Evolutionary conservation across 2,797 vertebrate species (phyloP).

Genomic region (Apogon talboti): DNA sequence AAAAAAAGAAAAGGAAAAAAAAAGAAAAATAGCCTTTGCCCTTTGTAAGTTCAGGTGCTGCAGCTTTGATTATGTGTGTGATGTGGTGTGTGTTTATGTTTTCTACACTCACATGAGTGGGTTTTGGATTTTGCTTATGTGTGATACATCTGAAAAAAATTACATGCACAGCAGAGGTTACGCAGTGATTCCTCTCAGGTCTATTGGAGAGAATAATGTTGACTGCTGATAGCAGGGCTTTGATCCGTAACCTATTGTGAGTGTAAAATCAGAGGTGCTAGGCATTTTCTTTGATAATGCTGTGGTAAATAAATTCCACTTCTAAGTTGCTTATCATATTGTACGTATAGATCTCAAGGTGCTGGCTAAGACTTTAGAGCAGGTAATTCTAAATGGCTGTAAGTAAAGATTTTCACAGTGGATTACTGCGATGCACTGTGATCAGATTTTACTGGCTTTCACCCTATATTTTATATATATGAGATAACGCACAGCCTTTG

Average conservation of each 20-base stretch:
- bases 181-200: slow-evolving; percentile 56
- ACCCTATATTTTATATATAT: slow-evolving; percentile 57
- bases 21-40: slow-evolving; percentile 36
- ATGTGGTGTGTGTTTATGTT: slow-evolving; percentile 14
- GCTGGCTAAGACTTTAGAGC: slow-evolving; percentile 55
- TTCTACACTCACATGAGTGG: slow-evolving; percentile 23
- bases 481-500: slow-evolving; percentile 36
- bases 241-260: slow-evolving; percentile 78
- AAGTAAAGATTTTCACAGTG: slow-evolving; percentile 57
- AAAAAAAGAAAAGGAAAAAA: slow-evolving; percentile 24
- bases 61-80: slow-evolving; percentile 41
- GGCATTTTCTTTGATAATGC: slow-evolving; percentile 71
- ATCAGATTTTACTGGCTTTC: slow-evolving; percentile 43
- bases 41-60: slow-evolving; percentile 24
- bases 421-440: slow-evolving; percentile 44
- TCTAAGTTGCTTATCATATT: slow-evolving; percentile 62
- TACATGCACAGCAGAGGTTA: slow-evolving; percentile 63
- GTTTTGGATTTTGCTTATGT: slow-evolving; percentile 53
- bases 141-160: slow-evolving; percentile 51
- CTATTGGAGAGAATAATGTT: slow-evolving; percentile 65
- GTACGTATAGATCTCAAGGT: slow-evolving; percentile 56
- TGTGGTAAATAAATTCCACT: slow-evolving; percentile 66
- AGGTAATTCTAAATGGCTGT: slow-evolving; percentile 49
- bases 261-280: slow-evolving; percentile 74
- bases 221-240: slow-evolving; percentile 76